Evolutionary conservation across 2,888 invertebrate species (phyloP).

Genomic region (Caenorhabditis panamensis): DNA sequence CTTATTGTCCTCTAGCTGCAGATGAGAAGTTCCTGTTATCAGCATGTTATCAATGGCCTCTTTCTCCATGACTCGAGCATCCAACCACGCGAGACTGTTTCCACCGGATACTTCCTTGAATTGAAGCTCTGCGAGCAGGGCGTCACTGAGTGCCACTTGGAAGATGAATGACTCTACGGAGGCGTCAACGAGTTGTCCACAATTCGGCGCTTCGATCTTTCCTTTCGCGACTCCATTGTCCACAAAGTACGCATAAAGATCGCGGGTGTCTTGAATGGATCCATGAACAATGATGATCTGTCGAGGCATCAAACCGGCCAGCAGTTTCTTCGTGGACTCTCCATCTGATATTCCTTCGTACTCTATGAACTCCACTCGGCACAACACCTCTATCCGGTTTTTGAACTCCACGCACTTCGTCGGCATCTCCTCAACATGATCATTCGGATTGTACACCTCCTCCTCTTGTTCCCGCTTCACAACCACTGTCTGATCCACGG

Average conservation of each 20-base stretch:
- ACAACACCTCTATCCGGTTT: conserved; percentile 77
- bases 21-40: conserved; percentile 23
- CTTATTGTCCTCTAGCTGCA: conserved; percentile 24
- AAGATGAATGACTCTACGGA: conserved; percentile 98
- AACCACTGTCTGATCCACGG: conserved; percentile 35
- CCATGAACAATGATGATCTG: conserved; percentile 88
- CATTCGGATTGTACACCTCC: conserved; percentile 48
- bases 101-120: conserved; percentile 86
- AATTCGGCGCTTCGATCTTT: conserved; percentile 88
- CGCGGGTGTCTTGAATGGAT: conserved; percentile 86
- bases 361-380: conserved; percentile 88
- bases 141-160: conserved; percentile 85
- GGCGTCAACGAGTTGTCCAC: conserved; percentile 90
- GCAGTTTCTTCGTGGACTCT: conserved; percentile 86
- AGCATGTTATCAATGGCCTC: conserved; percentile 58
- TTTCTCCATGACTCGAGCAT: conserved; percentile 75
- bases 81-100: conserved; percentile 94
- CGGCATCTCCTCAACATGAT: conserved; percentile 74
- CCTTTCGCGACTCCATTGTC: conserved; percentile 71
- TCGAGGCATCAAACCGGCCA: conserved; percentile 81
- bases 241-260: conserved; percentile 84
- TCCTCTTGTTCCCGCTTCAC: conserved; percentile 61
- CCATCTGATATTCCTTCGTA: conserved; percentile 90
- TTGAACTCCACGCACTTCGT: conserved; percentile 79
- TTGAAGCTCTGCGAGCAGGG: conserved; percentile 58